These are phyloP conservation scores for Ibycter americanus DNA, from an alignment of 2,797 vertebrate genomes.

Conservation along the genomic window DNA sequence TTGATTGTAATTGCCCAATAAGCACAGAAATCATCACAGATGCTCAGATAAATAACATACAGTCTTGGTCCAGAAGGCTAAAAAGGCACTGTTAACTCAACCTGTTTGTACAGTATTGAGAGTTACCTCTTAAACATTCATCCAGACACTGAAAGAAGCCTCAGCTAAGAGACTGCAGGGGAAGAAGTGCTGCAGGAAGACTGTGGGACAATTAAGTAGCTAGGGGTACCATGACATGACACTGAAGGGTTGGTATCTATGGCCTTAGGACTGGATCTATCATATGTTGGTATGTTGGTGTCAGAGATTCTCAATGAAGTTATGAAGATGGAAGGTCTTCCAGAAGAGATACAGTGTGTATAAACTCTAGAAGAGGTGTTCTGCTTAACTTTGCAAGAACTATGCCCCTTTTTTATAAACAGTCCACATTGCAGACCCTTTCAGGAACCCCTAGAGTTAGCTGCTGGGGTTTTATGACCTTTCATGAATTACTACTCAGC, in stretches of 20 bases:
- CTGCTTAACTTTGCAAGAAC: not conserved
- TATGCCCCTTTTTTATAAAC: not conserved
- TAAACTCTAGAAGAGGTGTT: not conserved
- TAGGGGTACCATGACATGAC: not conserved
- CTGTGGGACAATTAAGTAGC: not conserved
- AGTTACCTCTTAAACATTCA: not conserved
- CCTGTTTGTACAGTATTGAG: not conserved
- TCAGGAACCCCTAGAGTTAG: not conserved
- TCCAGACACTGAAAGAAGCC: too few species aligned
- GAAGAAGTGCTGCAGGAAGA: not conserved
- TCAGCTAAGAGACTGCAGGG: not conserved
- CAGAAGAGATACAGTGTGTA: not conserved
- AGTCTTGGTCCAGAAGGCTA: not conserved
- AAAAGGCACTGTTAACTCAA: not conserved
- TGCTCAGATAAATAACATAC: not conserved
- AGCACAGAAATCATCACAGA: not conserved
- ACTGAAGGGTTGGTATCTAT: not conserved
- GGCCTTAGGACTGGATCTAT: not conserved
- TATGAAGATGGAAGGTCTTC: not conserved
- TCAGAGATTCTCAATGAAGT: not conserved
- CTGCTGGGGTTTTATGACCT: not conserved
- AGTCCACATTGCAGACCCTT: not conserved
- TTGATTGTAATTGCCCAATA: not conserved
- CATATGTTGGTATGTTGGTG: not conserved
- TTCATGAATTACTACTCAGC: not conserved